Conservation (phyloP, 2,888 invertebrate genomes). For the Listrodromus nycthemerus region DNA sequence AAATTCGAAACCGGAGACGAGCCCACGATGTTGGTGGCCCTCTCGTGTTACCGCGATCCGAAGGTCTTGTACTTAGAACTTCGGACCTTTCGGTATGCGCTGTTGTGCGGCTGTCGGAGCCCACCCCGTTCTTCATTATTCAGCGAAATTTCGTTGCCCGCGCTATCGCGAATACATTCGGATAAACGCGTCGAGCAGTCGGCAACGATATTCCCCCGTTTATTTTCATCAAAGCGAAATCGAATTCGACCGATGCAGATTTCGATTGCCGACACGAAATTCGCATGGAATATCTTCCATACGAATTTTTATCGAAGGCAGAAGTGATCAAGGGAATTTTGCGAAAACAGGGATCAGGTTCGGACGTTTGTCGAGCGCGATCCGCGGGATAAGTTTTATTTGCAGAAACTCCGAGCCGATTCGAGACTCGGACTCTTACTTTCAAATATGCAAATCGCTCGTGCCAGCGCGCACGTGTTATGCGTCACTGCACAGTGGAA, state of each 20-base stretch:
- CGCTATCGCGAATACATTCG: neutral
- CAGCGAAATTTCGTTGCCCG: neutral
- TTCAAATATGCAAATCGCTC: constrained; percentile 79
- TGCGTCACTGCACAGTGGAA: constrained; percentile 78
- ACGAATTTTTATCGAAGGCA: neutral
- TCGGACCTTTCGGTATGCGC: constrained; percentile 54
- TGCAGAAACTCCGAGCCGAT: constrained; percentile 7
- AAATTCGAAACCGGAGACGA: constrained; percentile 77
- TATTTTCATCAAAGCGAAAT: too few relatives aligned
- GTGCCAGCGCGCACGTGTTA: constrained; percentile 71
- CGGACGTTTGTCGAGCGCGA: neutral
- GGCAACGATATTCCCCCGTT: too few relatives aligned
- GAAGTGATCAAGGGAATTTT: neutral
- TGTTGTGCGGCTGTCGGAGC: constrained; percentile 59
- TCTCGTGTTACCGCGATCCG: constrained; percentile 75
- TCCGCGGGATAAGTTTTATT: constrained; percentile 16
- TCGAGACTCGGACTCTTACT: constrained; percentile 68
- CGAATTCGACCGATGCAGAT: too few relatives aligned
- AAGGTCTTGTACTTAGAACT: constrained; percentile 60
- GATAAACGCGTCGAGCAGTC: neutral
- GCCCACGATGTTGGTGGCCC: constrained; percentile 75
- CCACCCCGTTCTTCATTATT: constrained; percentile 4
- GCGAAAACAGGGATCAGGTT: neutral
- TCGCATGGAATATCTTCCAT: neutral
- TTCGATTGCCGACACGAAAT: neutral